A percentile compares a stretch with the other conserved stretches of the same genome.
These are phyloP conservation scores for Scaptodrosophila lebanonensis DNA, from an alignment of 1,140 invertebrate species.

Conservation along the genomic window DNA sequence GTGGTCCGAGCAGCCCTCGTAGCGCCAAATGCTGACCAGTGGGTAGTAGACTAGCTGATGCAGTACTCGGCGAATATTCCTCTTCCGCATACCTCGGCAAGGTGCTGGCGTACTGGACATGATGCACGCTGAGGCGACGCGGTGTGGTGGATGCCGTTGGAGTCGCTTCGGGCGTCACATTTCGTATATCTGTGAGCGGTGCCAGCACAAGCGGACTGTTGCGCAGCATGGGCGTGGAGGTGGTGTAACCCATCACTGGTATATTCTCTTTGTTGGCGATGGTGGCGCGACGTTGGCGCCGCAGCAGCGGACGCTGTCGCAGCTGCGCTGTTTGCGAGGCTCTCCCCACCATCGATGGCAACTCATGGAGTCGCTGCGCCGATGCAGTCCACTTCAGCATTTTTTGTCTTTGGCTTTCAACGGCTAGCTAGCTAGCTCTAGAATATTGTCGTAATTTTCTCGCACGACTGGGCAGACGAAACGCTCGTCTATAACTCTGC, in stretches of 20 bases:
- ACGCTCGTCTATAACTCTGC: constrained; percentile 6
- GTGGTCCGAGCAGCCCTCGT: constrained; percentile 42
- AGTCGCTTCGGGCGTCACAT: constrained; percentile 50
- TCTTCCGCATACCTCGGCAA: constrained; percentile 58
- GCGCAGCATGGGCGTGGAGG: constrained; percentile 61
- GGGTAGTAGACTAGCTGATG: constrained; percentile 26
- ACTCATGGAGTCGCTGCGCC: constrained; percentile 45
- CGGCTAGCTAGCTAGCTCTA: constrained; percentile 2
- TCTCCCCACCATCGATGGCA: not conserved
- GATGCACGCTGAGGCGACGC: constrained; percentile 31
- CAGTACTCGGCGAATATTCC: constrained; percentile 63
- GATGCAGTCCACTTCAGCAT: constrained; percentile 75
- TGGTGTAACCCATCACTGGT: constrained; percentile 28
- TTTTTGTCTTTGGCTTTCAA: constrained; percentile 1
- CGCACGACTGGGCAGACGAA: constrained; percentile 6
- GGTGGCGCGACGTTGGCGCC: constrained; percentile 34
- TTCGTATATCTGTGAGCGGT: constrained; percentile 63
- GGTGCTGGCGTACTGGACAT: constrained; percentile 56
- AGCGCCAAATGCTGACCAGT: constrained; percentile 62
- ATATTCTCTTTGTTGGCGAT: constrained; percentile 59
- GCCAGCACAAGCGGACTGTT: constrained; percentile 67
- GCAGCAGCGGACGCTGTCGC: constrained; percentile 16
- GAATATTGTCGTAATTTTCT: not conserved
- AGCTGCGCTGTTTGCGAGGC: not conserved
- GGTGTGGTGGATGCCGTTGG: not conserved